These are phyloP conservation scores for Patagioenas fasciata DNA, from an alignment of 2,113 vertebrate genomes.

Conservation along the genomic window DNA sequence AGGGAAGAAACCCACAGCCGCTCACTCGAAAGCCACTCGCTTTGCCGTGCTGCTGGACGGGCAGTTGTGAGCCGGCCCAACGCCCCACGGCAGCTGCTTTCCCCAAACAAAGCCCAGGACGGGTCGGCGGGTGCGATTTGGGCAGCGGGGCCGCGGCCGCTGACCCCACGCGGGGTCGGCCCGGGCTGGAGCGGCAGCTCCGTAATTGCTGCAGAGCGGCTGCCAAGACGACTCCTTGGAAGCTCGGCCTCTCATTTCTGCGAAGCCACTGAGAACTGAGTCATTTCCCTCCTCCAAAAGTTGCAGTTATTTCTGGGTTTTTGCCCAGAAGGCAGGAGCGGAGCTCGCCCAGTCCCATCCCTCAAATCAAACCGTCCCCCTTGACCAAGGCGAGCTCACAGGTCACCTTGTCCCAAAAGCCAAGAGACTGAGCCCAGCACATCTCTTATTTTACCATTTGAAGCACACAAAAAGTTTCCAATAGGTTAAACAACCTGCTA, in stretches of 20 bases:
- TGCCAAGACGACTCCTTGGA: neutral
- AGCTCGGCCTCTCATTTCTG: neutral
- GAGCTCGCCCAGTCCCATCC: neutral
- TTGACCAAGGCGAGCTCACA: too few relatives aligned
- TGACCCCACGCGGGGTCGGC: too few relatives aligned
- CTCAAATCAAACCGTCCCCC: neutral
- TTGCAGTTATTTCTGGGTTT: neutral
- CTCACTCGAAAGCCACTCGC: neutral
- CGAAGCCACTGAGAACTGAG: constrained; percentile 23
- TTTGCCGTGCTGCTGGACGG: too few relatives aligned
- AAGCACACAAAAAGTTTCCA: neutral
- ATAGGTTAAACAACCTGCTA: neutral
- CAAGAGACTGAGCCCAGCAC: fast-evolving
- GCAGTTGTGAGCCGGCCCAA: too few relatives aligned
- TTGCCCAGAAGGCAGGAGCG: neutral
- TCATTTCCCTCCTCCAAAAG: constrained; percentile 3
- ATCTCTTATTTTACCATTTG: neutral
- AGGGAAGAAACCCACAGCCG: neutral
- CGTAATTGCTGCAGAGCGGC: neutral
- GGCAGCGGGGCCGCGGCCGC: neutral
- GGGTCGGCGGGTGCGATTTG: too few relatives aligned
- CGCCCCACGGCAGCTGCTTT: too few relatives aligned
- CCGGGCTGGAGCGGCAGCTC: neutral
- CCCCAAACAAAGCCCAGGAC: neutral
- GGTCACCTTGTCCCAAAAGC: neutral